Base-by-base conservation (phyloP, 2,113 vertebrate species). In the Gallinago paraguaiae region DNA sequence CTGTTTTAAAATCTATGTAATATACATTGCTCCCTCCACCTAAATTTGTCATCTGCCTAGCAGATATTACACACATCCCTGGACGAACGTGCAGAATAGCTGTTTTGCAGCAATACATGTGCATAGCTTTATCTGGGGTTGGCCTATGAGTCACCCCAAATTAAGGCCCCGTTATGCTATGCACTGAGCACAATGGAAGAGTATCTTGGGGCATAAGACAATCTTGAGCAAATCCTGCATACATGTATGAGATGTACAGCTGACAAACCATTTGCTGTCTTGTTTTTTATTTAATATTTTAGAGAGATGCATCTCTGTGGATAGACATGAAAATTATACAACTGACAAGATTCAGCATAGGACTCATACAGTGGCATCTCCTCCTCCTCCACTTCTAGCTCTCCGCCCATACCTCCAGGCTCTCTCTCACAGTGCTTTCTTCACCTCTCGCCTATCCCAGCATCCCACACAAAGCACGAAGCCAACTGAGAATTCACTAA, bases 1-100 rank as follows among this genome's bases (percentile, higher is more conserved):
- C 45, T 76, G 71, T 76, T 97, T 94, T 92, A 69, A 96, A 96
- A 92, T 92, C 56, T 80, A 28, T 85, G 67, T 94, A 95, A 75
- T 61, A 81, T 81, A 67, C 96, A 22, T 63, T 91, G 51, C 68
- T 88, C 70, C 72, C 51, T 70, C n/a, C 18, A 17, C 25, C 82
- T 84, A 67, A 61, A 86, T 96, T 95, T 81, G 82, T 60, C 61
- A 92, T 93, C 51, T 11, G 6, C 31, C 37, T 80, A n/a, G 51
- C 46, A 95, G 87, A 94, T 85, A 14, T 17, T 89, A 63, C 72
- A 46, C 53, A 72, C 39, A 92, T 68, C 68, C 74, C 70, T 31
- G 54, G 60, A 92, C 85, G 80, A 97, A 91, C 59, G 10, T 8
- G 53, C 10, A 24, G 61, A 76, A 69, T 27, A 43, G 51, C 9